Evolutionary conservation across 2,797 vertebrate genomes (phyloP).

Genomic region (Tympanoctomys barrerae): DNA sequence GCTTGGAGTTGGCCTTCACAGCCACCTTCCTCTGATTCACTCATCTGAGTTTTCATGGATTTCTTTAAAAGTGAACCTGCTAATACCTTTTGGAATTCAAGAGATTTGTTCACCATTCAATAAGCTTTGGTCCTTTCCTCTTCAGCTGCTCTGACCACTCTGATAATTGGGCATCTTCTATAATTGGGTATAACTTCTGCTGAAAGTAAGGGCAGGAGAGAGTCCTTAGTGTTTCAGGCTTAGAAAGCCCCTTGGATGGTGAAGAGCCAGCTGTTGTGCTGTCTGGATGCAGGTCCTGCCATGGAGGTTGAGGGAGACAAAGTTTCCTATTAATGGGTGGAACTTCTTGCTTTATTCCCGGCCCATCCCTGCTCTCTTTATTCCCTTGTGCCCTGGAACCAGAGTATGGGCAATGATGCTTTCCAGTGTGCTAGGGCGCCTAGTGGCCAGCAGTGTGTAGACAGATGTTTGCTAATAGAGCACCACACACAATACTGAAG

Average conservation of each 20-base stretch:
- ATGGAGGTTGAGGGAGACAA: background rate
- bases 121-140: background rate
- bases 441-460: background rate
- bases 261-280: background rate
- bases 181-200: background rate
- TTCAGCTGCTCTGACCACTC: background rate
- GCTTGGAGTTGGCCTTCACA: background rate
- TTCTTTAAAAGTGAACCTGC: background rate
- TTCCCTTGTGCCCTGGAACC: background rate
- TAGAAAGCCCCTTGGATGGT: background rate
- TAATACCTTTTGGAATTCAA: background rate
- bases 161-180: background rate
- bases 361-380: background rate
- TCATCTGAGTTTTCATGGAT: background rate
- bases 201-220: background rate
- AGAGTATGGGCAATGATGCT: background rate
- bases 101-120: too few species aligned
- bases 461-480: background rate
- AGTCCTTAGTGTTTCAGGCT: background rate
- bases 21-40: background rate
- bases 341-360: background rate
- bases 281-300: background rate
- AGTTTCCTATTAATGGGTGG: background rate
- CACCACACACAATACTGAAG: background rate
- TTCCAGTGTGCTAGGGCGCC: too few species aligned